Evolutionary conservation across 2,888 invertebrate species (phyloP).

Genomic region (Microctonus brassicae): DNA sequence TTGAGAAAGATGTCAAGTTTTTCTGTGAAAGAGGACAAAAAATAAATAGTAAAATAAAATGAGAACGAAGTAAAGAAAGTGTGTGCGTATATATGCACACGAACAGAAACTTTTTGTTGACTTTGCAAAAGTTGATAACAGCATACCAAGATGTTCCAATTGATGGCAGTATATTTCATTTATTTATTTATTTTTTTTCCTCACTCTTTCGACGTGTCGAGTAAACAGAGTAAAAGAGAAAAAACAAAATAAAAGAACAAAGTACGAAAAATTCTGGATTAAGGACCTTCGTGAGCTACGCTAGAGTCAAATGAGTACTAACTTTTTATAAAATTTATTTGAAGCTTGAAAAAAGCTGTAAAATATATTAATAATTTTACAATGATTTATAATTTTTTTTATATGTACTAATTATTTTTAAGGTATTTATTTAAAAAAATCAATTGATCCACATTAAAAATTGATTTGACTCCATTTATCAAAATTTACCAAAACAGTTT

Average conservation of each 20-base stretch:
- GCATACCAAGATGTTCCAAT: constrained; percentile 18
- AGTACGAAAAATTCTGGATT: constrained; percentile 1
- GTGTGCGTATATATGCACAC: background rate
- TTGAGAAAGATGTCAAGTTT: constrained; percentile 8
- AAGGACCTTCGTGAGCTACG: too few species aligned
- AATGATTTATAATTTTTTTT: too few species aligned
- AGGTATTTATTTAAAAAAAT: too few species aligned
- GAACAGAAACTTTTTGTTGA: constrained; percentile 21
- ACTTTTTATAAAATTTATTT: too few species aligned
- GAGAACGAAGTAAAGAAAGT: background rate
- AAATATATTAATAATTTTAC: too few species aligned
- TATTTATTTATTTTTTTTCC: background rate
- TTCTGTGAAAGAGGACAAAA: background rate
- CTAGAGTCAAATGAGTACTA: too few species aligned
- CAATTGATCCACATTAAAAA: too few species aligned
- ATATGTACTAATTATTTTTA: too few species aligned
- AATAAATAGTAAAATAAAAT: background rate
- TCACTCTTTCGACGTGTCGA: background rate
- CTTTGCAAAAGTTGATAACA: constrained; percentile 35
- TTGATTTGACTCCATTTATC: too few species aligned
- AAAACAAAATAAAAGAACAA: background rate
- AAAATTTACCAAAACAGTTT: too few species aligned
- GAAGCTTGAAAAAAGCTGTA: too few species aligned
- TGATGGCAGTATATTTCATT: constrained; percentile 24
- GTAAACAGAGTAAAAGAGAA: background rate